A percentile compares a stretch with the other conserved stretches of the same genome.
Evolutionary conservation across 1,140 invertebrate species (phyloP).

Genomic region (Bilobella aurantiaca): DNA sequence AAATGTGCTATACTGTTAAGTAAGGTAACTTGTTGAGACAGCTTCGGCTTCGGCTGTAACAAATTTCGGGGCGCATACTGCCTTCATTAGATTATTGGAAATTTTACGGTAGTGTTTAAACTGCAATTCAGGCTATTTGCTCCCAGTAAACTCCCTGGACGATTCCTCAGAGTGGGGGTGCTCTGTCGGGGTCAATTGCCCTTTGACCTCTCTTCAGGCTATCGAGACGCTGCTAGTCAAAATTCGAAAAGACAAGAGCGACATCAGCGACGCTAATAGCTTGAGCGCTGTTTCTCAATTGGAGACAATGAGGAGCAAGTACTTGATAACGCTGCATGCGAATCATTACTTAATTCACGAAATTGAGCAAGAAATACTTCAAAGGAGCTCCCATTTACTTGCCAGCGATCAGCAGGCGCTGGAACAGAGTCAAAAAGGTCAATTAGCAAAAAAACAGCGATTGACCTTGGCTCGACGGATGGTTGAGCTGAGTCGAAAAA

Average conservation of each 20-base stretch:
- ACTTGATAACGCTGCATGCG: background rate
- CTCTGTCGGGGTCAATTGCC: background rate
- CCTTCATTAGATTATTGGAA: background rate
- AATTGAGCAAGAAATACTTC: background rate
- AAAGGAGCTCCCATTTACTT: background rate
- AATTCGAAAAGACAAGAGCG: background rate
- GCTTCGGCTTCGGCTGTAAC: background rate
- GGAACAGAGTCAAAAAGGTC: background rate
- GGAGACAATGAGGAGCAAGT: background rate
- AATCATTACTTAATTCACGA: background rate
- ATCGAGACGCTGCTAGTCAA: background rate
- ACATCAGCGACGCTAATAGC: background rate
- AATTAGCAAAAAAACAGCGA: background rate
- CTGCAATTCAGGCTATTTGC: background rate
- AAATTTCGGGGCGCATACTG: background rate
- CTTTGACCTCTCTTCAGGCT: background rate
- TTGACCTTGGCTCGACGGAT: background rate
- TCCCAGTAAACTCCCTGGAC: background rate
- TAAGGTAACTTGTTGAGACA: background rate
- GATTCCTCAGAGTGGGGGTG: background rate
- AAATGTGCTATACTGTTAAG: background rate
- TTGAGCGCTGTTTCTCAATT: background rate
- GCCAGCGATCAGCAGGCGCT: background rate
- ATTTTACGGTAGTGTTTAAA: background rate
- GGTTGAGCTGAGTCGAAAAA: background rate